Base-by-base conservation (phyloP, 2,888 invertebrate species). In the Drosophila acutilabella region DNA sequence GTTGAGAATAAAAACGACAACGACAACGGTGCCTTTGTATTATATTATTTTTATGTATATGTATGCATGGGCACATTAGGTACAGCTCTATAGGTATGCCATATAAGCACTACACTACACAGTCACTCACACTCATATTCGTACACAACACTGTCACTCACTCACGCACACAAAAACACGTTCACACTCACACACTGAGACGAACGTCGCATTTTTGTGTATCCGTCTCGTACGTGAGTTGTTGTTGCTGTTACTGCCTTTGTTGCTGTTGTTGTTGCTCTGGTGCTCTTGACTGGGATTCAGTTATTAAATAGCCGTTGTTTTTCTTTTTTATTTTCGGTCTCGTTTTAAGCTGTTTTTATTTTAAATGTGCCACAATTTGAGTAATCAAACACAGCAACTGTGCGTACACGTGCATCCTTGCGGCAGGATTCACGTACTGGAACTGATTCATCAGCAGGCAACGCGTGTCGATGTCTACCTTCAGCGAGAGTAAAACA, bases 381-480 rank as follows among this genome's bases (percentile, higher is more conserved):
- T 74, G 53, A 59, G 76, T 54, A 50, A 50, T 54, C 44, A 74
- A 68, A 45, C 54, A 61, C 30, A 47, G 20, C 56, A 40, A 53
- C 61, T 48, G 56, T 54, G 71, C 78, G 81, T 66, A 72, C 58
- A 81, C 88, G 74, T 81, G 81, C 89, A 90, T 88, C 88, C 90
- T 90, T 61, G 74, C 88, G 74, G 72, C 72, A 83, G 81, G 89
- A 89, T 90, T 85, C 83, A 78, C 88, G 69, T 81, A 80, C 90
- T 90, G 78, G 78, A 89, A 88, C 88, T 88, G 88, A 90, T 79
- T 85, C 77, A 73, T 75, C 66, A 75, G 69, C 70, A 56, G 56
- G 50, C 74, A 71, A 20, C 78, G 65, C 58, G 56, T 64, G 52
- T 41, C 69, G 54, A 30, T 44, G 65, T 48, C 64, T 59, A 64